phyloP scores from a whole-genome alignment of 2,797 vertebrate species.

The Sebastes iracundus region DNA sequence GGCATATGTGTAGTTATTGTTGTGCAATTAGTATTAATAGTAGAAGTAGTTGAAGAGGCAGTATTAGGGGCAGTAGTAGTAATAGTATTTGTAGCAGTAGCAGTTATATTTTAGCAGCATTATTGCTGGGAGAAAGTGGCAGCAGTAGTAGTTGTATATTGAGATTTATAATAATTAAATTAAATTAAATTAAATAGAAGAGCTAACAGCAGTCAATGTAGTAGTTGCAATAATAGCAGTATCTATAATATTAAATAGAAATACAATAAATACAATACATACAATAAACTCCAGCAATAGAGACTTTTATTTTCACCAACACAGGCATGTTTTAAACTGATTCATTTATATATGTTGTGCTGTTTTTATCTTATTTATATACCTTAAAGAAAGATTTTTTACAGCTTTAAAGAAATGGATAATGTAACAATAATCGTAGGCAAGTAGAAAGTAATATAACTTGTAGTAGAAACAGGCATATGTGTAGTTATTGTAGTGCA shows the following conservation, averaged over 20 bases:
- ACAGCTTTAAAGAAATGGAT: neutral
- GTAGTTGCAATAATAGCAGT: neutral
- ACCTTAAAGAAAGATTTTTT: no score
- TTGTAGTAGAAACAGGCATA: neutral
- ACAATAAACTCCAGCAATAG: conserved; percentile 41
- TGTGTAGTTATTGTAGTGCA: neutral
- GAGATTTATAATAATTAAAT: neutral
- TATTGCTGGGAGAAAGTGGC: neutral
- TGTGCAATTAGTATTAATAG: neutral
- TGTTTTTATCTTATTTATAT: neutral
- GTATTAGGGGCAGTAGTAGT: neutral
- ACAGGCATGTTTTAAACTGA: neutral
- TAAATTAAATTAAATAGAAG: no score
- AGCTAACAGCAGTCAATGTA: neutral
- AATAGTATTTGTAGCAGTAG: neutral
- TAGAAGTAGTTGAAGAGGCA: neutral
- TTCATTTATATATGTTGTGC: neutral
- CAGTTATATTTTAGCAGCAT: neutral
- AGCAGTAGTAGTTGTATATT: neutral
- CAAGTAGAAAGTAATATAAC: neutral
- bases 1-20: neutral
- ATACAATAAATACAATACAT: neutral
- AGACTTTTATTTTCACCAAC: neutral
- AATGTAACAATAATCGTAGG: no score
- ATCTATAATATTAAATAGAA: neutral